Base-by-base conservation (phyloP, 1,140 invertebrate genomes). In the Phthorimaea operculella region DNA sequence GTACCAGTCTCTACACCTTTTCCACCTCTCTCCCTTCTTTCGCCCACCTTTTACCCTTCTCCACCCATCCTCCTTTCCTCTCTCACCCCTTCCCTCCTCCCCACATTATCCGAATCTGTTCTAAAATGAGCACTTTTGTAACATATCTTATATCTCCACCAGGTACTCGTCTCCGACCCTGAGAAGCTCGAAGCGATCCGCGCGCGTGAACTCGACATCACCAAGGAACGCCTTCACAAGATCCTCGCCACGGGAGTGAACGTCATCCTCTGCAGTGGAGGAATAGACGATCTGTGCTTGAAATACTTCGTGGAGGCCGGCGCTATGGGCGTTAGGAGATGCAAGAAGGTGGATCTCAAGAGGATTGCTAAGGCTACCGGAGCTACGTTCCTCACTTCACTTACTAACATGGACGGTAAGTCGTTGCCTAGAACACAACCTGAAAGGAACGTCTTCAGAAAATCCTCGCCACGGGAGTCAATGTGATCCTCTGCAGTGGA, bases 341-440 rank as follows among this genome's bases (percentile, higher is more conserved):
- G 97, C 65, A 98, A 98, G 83, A 99, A 99, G 81, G 87, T 89
- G 14, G 98, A 99, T 86, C 86, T 99, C 56, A 96, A 96, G 87
- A 91, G 98, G 72, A 99, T 99, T 70, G 98, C 98, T 1, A 99
- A 99, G 86, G 98, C 98, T 7, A 99, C 98, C n/a, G 98, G 98
- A 61, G 98, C 97, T 33, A 88, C 93, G n/a, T 94, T 96, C 74
- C 77, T 99, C 0, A 94, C 96, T 5, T 98, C 96, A 0, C 86
- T 99, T 21, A 96, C 97, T 12, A 99, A 99, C 79, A 92, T 99
- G 91, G 98, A 99, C 68, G 87, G 84, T 85, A 62, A 66, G 61
- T 56, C 49, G 3, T 39, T 39, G 8, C 10, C 36, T 28, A 28
- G 2, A 6, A 28, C 21, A 28, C 6, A 6, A 28, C 21, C 21